Evolutionary conservation across 2,113 vertebrate species (phyloP), one percentile per base, ranked within the genome.

Genomic region (Rhipidura dahli): DNA sequence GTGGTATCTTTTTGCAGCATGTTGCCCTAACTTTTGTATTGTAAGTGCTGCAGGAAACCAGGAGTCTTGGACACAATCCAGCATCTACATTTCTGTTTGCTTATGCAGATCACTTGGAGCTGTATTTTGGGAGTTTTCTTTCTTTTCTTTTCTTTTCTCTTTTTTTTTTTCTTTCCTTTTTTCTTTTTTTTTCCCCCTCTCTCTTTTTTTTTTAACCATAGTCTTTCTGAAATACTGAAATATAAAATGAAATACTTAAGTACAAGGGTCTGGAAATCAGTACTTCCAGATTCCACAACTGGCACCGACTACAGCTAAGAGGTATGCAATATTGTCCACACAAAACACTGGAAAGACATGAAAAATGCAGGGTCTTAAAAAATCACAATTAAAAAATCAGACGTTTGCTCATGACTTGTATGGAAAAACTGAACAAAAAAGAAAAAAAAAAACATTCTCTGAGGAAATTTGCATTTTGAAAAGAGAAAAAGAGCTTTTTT

Each of bases 221-320:
- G 17, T 40, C 8, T 57, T 84, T 92, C 31, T 76, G 50, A 77
- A 90, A 73, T 49, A 61, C 22, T 72, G 24, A 81, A 60, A 35
- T 33, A 83, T 54, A 81, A 93, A 83, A 90, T 63, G 3, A 50
- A 95, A 76, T 83, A 65, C 15, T 59, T 42, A 65, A 59, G 33
- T 87, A 7, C 59, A 83, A 87, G 27, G 37, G 78, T 93, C 87
- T 77, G 70, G 75, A 95, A 97, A 96, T 95, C 95, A 91, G 81
- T 85, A 57, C 16, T 66, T 94, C 87, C 91, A 91, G 87, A 93
- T 76, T 77, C 40, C 17, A 69, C 16, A 80, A 31, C 78, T 96
- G 94, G 93, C 93, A 91, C 61, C 3, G 5, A 70, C 16, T 61
- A 31, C 26, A 85, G 45, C 42, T 76, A 61, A 87, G 60, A 77